Evolutionary conservation across 2,113 vertebrate species (phyloP), one percentile per base, ranked within the genome.

Genomic region (Vidua chalybeata): DNA sequence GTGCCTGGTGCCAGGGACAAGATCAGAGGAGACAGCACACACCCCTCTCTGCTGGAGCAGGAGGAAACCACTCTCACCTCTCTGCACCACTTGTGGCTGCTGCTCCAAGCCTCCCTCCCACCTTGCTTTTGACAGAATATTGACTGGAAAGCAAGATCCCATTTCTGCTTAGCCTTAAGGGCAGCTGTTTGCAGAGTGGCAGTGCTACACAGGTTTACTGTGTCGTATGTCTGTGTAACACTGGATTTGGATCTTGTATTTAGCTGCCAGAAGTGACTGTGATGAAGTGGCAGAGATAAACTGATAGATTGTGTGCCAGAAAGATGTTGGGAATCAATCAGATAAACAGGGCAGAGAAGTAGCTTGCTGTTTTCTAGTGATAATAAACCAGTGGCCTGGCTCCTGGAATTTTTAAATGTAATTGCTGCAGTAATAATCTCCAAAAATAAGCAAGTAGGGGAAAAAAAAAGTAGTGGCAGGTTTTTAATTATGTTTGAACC

Each of bases 281-380:
- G 98, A 99, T 98, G 98, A 98, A 98, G 98, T 98, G 98, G 98
- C 94, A 94, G 98, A 98, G 98, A 98, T 98, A 98, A 98, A 98
- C 98, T 98, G 98, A 98, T 98, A 98, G 98, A 99, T 98, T 98
- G 98, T 97, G 97, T 98, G 98, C 98, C 98, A 97, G 97, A 97
- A 97, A 98, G 98, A 98, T 98, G 98, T 97, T 97, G 97, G 97
- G 98, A 98, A 98, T 97, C 96, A 98, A 98, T 98, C 98, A 98
- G 98, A 98, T 98, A 98, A 98, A 97, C 97, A 96, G 97, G 97
- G 97, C 96, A 97, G 94, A 95, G 96, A 97, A 97, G 97, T 97
- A 97, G 97, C 97, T 97, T 97, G 97, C 97, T 98, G 98, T 98
- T 98, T 97, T 97, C 95, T 55, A 86, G 96, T 97, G 98, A 98